Evolutionary conservation across 2,888 invertebrate genomes (phyloP).

Genomic region (Chloroclystis v-ata): DNA sequence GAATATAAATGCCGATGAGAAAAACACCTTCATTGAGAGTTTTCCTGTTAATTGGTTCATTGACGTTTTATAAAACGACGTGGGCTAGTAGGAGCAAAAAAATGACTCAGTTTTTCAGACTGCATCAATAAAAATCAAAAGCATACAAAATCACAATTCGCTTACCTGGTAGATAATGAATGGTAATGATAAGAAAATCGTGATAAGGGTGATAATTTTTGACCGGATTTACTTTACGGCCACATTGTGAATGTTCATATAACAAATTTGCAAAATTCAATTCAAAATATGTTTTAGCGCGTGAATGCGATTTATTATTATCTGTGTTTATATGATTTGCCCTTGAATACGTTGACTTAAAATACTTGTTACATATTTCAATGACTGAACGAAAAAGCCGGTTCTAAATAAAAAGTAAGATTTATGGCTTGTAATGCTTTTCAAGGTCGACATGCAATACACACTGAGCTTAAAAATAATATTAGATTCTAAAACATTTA

Average conservation of each 20-base stretch:
- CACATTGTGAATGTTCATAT: background rate
- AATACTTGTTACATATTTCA: too few species aligned
- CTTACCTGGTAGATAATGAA: background rate
- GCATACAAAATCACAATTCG: background rate
- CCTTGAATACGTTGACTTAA: too few species aligned
- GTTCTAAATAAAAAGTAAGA: too few species aligned
- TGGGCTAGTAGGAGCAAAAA: too few species aligned
- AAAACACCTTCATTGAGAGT: background rate
- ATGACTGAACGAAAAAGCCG: too few species aligned
- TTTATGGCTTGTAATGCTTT: too few species aligned
- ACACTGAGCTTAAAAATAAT: too few species aligned
- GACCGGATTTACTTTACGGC: slow-evolving; percentile 10
- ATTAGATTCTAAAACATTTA: too few species aligned
- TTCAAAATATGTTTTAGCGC: background rate
- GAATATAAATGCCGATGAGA: background rate
- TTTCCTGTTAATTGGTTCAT: background rate
- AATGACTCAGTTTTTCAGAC: slow-evolving; percentile 7
- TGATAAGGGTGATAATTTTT: slow-evolving; percentile 14
- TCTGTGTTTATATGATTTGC: too few species aligned
- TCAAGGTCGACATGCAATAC: too few species aligned
- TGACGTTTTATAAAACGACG: background rate
- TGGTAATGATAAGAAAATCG: slow-evolving; percentile 1
- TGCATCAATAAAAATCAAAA: slow-evolving; percentile 7
- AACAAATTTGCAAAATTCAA: background rate
- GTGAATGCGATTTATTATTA: too few species aligned